Conservation (phyloP, 2,888 invertebrate species). For the Dusona sp. region DNA sequence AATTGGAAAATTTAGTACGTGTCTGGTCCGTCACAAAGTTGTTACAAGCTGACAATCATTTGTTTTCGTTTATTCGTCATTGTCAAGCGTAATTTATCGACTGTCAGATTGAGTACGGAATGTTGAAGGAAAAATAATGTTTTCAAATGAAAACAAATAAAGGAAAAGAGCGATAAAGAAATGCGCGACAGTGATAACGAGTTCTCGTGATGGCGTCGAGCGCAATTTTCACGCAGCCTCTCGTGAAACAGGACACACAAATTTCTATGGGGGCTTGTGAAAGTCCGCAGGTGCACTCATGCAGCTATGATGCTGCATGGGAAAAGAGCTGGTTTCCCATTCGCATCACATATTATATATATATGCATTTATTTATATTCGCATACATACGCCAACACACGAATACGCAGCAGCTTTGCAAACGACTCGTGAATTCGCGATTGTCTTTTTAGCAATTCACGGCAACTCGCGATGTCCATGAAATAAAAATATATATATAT, state of each 20-base stretch:
- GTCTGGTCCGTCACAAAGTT: slow-evolving; percentile 17
- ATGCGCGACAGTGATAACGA: slow-evolving; percentile 50
- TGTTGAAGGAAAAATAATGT: slow-evolving; percentile 2
- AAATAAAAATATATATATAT: slow-evolving; percentile 16
- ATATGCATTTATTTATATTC: background rate
- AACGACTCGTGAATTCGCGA: slow-evolving; percentile 60
- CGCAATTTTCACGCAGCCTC: slow-evolving; percentile 32
- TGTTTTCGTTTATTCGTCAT: slow-evolving; percentile 11
- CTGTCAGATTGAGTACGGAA: slow-evolving; percentile 9
- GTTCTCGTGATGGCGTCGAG: slow-evolving; percentile 46
- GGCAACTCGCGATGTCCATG: slow-evolving; percentile 58
- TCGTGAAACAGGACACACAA: slow-evolving; percentile 29
- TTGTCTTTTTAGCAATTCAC: slow-evolving; percentile 62
- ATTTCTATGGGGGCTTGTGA: slow-evolving; percentile 23
- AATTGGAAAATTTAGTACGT: slow-evolving; percentile 18
- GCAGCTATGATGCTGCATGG: slow-evolving; percentile 18
- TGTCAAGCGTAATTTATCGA: slow-evolving; percentile 49
- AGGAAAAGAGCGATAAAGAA: slow-evolving; percentile 4
- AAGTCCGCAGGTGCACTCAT: slow-evolving; percentile 3
- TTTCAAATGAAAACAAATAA: slow-evolving; percentile 20
- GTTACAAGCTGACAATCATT: slow-evolving; percentile 27
- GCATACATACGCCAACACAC: background rate
- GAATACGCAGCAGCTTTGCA: slow-evolving; percentile 23
- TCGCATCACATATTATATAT: slow-evolving; percentile 45
- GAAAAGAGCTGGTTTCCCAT: slow-evolving; percentile 59